Evolutionary conservation across 2,113 vertebrate genomes (phyloP).

Genomic region (Indicator indicator): DNA sequence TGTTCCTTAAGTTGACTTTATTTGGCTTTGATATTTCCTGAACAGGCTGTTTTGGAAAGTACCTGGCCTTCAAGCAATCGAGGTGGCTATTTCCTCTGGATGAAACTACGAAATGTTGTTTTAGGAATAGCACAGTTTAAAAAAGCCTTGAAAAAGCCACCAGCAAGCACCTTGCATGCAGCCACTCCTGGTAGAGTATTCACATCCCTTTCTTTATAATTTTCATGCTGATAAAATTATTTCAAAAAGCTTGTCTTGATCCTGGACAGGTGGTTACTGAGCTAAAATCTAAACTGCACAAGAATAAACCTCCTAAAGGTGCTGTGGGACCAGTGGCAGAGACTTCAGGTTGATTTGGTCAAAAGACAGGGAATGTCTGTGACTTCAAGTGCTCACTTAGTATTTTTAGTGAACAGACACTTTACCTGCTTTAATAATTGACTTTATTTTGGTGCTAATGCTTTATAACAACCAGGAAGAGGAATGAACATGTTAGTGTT

Average conservation of each 20-base stretch:
- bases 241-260: neutral
- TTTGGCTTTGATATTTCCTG: constrained; percentile 35
- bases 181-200: constrained; percentile 84
- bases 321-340: neutral
- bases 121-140: constrained; percentile 92
- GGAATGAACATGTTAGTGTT: neutral
- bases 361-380: neutral
- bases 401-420: neutral
- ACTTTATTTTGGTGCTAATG: neutral
- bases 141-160: constrained; percentile 87
- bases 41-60: constrained; percentile 95
- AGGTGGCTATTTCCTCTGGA: constrained; percentile 96
- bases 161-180: constrained; percentile 76
- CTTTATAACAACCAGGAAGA: neutral
- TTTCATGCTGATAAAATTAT: neutral
- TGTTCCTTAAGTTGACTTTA: neutral
- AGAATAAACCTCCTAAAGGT: neutral
- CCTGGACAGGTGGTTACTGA: neutral
- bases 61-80: constrained; percentile 96
- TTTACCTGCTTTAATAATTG: neutral
- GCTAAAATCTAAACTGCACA: neutral
- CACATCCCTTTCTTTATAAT: neutral
- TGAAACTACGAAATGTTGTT: constrained; percentile 94
- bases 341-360: neutral
- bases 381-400: neutral